phyloP scores from a whole-genome alignment of 2,113 vertebrate genomes.

The Mirza zaza region DNA sequence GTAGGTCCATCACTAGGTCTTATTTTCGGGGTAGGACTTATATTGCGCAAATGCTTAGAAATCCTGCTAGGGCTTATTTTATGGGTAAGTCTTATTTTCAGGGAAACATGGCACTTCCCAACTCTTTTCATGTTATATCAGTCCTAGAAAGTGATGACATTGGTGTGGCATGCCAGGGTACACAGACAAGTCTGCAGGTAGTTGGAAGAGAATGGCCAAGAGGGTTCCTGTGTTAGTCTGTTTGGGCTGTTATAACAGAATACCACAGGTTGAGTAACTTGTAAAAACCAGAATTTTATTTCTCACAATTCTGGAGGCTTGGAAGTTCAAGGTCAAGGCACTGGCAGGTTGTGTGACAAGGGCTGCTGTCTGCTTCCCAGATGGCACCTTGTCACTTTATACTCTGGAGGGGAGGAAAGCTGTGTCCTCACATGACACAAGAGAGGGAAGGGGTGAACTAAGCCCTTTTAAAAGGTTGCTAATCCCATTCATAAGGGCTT shows the following conservation, averaged over 20 bases:
- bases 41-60: too few relatives aligned
- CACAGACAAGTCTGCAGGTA: background rate
- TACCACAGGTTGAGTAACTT: background rate
- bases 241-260: background rate
- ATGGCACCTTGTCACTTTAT: background rate
- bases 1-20: too few relatives aligned
- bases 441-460: background rate
- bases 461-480: background rate
- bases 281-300: background rate
- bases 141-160: background rate
- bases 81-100: too few relatives aligned
- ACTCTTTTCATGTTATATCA: background rate
- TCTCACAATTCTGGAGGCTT: background rate
- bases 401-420: background rate
- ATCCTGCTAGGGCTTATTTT: too few relatives aligned
- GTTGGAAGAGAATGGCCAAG: background rate
- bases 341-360: background rate
- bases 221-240: background rate
- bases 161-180: background rate
- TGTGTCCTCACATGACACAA: background rate
- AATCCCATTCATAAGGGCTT: background rate
- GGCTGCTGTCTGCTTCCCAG: background rate
- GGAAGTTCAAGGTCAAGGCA: background rate
- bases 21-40: too few relatives aligned
- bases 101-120: background rate